These are phyloP conservation scores for Octodon degus DNA, from an alignment of 2,113 vertebrate species.

Conservation along the genomic window DNA sequence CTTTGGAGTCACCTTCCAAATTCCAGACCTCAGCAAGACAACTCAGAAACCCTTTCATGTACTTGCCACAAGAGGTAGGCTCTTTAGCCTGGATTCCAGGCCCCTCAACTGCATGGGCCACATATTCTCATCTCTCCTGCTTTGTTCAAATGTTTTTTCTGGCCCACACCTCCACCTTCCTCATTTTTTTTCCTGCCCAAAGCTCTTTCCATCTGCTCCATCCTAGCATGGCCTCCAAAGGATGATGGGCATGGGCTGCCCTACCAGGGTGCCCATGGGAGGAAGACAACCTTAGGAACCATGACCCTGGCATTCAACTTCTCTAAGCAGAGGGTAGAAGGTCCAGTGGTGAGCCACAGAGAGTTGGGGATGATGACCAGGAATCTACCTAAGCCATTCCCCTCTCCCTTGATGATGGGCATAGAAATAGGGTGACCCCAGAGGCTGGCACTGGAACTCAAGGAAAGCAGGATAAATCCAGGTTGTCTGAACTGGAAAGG, in stretches of 20 bases:
- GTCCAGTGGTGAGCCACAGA: neutral
- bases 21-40: neutral
- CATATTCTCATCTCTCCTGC: neutral
- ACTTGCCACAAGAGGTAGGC: neutral
- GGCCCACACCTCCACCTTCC: neutral
- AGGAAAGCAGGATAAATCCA: constrained; percentile 43
- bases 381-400: neutral
- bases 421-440: neutral
- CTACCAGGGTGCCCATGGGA: neutral
- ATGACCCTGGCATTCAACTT: neutral
- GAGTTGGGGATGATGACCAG: neutral
- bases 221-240: neutral
- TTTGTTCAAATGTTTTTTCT: neutral
- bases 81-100: neutral
- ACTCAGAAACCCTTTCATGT: neutral
- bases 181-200: neutral
- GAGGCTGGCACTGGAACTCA: constrained; percentile 6
- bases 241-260: neutral
- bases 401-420: neutral
- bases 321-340: neutral
- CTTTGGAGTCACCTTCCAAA: constrained; percentile 25
- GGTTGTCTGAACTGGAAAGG: constrained; percentile 16
- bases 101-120: neutral
- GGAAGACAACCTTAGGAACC: neutral
- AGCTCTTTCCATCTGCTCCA: neutral